A percentile compares a stretch with the other conserved stretches of the same genome.
Conservation (phyloP, 1,140 invertebrate genomes). For the Drosophila nigrodunni region DNA sequence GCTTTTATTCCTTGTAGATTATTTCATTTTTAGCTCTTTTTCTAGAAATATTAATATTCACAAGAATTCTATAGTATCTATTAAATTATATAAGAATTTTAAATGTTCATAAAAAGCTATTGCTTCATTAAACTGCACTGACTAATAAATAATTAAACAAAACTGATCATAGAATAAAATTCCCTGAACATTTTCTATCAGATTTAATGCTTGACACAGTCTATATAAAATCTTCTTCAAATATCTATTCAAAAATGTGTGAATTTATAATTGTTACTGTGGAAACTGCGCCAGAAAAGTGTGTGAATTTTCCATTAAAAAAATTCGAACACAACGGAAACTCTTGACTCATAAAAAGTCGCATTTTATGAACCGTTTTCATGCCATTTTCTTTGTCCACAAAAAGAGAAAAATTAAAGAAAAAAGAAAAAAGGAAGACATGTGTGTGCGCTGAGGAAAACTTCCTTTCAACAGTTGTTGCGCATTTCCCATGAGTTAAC, state of each 20-base stretch:
- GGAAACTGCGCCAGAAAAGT: slow-evolving; percentile 4
- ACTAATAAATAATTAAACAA: no score
- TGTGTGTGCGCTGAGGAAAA: slow-evolving; percentile 50
- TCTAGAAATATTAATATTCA: no score
- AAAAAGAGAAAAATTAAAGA: slow-evolving; percentile 9
- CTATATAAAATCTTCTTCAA: no score
- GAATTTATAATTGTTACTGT: slow-evolving; percentile 44
- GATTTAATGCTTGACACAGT: no score
- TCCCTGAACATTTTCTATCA: no score
- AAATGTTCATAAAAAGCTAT: no score
- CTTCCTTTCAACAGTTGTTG: slow-evolving; percentile 53
- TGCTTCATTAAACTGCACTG: no score
- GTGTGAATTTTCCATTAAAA: slow-evolving; percentile 21
- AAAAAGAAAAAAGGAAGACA: slow-evolving; percentile 30
- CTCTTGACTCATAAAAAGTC: slow-evolving; percentile 52
- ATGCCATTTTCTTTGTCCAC: slow-evolving; percentile 58
- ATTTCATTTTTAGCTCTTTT: no score
- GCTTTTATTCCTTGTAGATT: no score
- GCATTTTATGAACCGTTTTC: slow-evolving; percentile 58
- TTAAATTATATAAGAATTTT: no score
- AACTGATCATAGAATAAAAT: no score
- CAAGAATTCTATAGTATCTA: no score
- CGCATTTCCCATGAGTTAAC: slow-evolving; percentile 51
- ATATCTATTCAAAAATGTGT: slow-evolving; percentile 28
- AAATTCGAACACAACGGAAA: slow-evolving; percentile 4